Evolutionary conservation across 2,113 vertebrate genomes (phyloP).

Genomic region (Pluvianellus socialis): DNA sequence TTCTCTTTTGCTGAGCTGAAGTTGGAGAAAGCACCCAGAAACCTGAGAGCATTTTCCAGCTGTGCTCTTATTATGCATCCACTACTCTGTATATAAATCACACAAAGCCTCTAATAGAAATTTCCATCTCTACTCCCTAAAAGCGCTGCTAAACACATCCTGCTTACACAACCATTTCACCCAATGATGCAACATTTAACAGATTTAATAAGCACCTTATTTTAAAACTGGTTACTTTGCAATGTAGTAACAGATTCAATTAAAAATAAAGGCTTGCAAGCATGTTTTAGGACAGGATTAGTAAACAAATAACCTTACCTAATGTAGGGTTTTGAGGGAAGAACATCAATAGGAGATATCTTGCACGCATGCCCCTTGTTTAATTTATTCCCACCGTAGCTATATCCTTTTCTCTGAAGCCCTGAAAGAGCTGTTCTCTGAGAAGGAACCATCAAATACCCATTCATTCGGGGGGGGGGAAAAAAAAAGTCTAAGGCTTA

Average conservation of each 20-base stretch:
- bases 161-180: not conserved
- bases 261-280: not conserved
- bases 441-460: not conserved
- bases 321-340: not conserved
- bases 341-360: fast-evolving
- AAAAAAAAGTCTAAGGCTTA: not conserved
- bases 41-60: not conserved
- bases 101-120: not conserved
- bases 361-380: fast-evolving
- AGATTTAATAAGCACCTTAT: not conserved
- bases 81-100: not conserved
- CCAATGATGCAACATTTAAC: fast-evolving
- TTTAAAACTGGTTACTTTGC: not conserved
- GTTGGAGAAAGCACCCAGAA: not conserved
- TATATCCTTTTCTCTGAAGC: not conserved
- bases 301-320: not conserved
- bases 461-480: not conserved
- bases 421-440: not conserved
- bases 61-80: not conserved
- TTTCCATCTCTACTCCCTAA: not conserved
- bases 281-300: not conserved
- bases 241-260: not conserved
- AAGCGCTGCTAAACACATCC: not conserved
- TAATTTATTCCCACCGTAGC: not conserved
- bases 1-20: not conserved